Base-by-base conservation (phyloP, 2,113 vertebrate species). In the Oncorhynchus mykiss region DNA sequence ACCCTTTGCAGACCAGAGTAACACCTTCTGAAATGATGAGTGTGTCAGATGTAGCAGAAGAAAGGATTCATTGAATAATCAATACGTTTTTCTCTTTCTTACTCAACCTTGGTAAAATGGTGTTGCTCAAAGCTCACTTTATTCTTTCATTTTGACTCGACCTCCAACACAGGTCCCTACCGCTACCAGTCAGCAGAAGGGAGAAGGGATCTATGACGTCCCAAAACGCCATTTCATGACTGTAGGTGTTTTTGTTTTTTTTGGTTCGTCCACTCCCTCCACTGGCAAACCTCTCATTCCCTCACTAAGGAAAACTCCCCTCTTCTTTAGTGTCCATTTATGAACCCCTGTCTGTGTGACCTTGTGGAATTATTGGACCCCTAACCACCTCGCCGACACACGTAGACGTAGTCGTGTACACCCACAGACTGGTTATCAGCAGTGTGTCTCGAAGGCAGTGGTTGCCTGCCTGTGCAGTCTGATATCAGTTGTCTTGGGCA, bases 161-260 rank as follows among this genome's bases (percentile, higher is more conserved):
- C 90, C 80, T 92, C 86, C 86, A 87, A 91, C 77, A 70, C 89
- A 99, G 97, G 97, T 99, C 92, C 97, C 97, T 88, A 96, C 96
- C 92, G 51, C 51, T 54, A 97, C 96, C 92, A 97, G 96, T 95
- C 97, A 99, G 92, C 98, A 99, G 95, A 99, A 97, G 89, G 97
- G 51, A 54, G 51, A 99, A 94, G 97, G 96, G 90, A 96, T 99
- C 95, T 99, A 99, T 96, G 97, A 99, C 88, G 97, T 99, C 93
- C 97, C 97, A 94, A 99, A 99, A 94, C 96, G 95, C 88, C 97
- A 99, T 95, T 96, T 96, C 94, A 93, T 98, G 95, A 97, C 95
- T 96, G 96, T 98, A 98, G 95, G 96, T 97, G 93, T 90, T 90
- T 86, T 59, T 78, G 59, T 87, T 86, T 88, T 73, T 84, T 84